These are phyloP conservation scores for Actinia tenebrosa DNA, from an alignment of 64 coral and sea anemone species.

Conservation along the genomic window DNA sequence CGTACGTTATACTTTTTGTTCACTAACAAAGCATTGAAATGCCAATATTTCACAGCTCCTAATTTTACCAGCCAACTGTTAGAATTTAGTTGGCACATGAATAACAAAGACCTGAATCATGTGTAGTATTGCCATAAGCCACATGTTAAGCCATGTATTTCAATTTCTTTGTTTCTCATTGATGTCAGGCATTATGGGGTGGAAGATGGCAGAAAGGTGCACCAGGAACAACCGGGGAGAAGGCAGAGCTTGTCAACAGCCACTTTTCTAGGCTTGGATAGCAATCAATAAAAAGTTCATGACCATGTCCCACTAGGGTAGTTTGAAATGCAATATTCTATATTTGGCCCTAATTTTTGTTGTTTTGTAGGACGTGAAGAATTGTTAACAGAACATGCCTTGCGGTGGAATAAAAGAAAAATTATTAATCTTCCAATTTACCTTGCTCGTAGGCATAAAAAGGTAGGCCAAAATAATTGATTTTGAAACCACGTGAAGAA, in stretches of 20 bases:
- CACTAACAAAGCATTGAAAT: no score
- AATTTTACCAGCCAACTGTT: no score
- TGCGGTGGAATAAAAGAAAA: conserved; percentile 35
- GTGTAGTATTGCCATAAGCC: not conserved
- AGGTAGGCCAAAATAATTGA: not conserved
- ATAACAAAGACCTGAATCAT: no score
- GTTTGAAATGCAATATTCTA: no score
- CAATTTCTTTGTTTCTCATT: not conserved
- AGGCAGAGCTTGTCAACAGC: conserved; percentile 53
- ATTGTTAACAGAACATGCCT: conserved; percentile 38
- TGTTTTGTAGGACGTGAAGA: conserved; percentile 29
- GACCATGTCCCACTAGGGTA: no score
- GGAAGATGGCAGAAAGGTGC: conserved; percentile 40
- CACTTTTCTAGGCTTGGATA: conserved; percentile 50
- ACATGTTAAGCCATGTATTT: not conserved
- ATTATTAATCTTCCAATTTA: not conserved
- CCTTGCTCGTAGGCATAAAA: conserved; percentile 6
- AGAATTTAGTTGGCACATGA: no score
- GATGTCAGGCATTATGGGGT: conserved; percentile 41
- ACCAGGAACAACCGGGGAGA: conserved; percentile 50
- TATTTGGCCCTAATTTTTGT: not conserved
- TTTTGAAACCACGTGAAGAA: not conserved
- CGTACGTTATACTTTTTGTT: no score
- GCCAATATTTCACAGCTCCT: no score
- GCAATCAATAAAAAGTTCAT: not conserved